Conservation (phyloP, 2,113 vertebrate species). For the Rhineura floridana region DNA sequence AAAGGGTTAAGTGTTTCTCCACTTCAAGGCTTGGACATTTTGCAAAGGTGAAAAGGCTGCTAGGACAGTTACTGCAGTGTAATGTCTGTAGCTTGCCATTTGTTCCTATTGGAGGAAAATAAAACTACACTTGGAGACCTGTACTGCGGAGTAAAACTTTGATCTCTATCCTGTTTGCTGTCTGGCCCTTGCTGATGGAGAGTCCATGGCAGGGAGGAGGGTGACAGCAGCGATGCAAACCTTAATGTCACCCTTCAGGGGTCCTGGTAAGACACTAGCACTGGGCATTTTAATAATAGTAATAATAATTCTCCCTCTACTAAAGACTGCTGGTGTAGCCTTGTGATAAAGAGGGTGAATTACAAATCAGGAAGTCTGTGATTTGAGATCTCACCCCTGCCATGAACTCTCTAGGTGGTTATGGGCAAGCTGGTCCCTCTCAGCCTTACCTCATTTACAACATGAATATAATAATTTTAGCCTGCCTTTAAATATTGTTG, state of each 20-base stretch:
- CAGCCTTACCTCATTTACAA: not conserved
- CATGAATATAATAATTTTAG: not conserved
- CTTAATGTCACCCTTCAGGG: not conserved
- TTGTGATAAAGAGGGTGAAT: not conserved
- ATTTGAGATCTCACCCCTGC: not conserved
- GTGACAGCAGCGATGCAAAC: not conserved
- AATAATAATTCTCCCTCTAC: not conserved
- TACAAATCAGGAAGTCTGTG: not conserved
- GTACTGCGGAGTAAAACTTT: not conserved
- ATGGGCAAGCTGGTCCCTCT: not conserved
- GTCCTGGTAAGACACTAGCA: not conserved
- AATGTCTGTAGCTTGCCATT: too few relatives aligned
- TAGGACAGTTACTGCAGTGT: not conserved
- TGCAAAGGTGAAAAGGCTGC: not conserved
- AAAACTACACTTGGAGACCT: not conserved
- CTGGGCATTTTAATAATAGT: not conserved
- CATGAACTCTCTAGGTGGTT: not conserved
- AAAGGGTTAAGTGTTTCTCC: not conserved
- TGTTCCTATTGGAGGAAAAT: not conserved
- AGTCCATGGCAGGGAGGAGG: not conserved
- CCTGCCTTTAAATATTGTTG: not conserved
- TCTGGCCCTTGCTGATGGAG: not conserved
- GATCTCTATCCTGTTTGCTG: not conserved
- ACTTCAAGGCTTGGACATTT: not conserved
- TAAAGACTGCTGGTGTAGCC: not conserved